Conservation (phyloP, 2,113 vertebrate species). For the Poicephalus meyeri region DNA sequence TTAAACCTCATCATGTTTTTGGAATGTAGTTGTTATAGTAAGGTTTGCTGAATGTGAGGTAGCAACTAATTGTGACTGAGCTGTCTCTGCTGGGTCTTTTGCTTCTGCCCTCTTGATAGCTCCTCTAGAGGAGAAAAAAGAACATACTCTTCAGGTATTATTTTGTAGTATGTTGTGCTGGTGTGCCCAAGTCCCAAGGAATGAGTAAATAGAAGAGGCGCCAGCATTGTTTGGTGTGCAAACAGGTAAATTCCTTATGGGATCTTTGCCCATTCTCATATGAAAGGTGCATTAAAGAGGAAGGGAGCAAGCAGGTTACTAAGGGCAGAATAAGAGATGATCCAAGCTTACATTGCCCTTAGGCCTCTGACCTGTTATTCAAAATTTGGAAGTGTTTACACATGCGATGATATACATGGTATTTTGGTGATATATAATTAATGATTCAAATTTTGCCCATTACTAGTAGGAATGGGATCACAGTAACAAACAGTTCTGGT, state of each 20-base stretch:
- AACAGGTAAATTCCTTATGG: background rate
- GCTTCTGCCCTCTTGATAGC: background rate
- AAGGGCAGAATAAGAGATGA: background rate
- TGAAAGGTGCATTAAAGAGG: background rate
- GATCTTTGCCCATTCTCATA: accelerated
- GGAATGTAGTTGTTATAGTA: background rate
- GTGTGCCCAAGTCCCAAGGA: background rate
- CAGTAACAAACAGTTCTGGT: background rate
- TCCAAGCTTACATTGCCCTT: background rate
- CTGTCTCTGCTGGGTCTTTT: background rate
- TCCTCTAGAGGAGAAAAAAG: background rate
- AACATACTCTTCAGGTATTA: background rate
- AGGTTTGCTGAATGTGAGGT: background rate
- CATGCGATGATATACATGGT: background rate
- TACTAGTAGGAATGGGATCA: background rate
- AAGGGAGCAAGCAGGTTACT: background rate
- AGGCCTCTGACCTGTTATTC: background rate
- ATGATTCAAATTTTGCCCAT: background rate
- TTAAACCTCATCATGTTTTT: background rate
- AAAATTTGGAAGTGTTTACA: background rate
- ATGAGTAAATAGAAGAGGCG: background rate
- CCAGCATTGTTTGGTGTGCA: background rate
- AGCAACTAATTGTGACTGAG: background rate
- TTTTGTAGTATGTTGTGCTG: background rate
- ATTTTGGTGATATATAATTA: background rate